Percentiles rank a stretch among this genome's conserved stretches.
Conservation (phyloP, 2,888 invertebrate species). For the Chymomyza caudatula region DNA sequence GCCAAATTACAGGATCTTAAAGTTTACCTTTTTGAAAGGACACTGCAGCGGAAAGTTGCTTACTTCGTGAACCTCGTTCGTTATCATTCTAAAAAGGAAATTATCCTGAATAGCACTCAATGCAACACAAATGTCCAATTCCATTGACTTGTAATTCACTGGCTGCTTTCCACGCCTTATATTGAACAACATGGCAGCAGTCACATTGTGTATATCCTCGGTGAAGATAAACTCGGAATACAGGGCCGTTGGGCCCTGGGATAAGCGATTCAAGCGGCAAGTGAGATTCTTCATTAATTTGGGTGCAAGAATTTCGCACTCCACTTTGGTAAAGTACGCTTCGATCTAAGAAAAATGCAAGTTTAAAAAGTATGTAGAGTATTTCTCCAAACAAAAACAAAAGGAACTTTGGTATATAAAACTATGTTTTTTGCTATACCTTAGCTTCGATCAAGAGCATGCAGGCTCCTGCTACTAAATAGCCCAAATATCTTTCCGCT, state of each 20-base stretch:
- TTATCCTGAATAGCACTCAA: conserved; percentile 7
- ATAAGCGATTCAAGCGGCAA: conserved; percentile 15
- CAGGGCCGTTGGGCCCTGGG: neutral
- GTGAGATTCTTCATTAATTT: conserved; percentile 3
- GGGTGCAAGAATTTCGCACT: conserved; percentile 20
- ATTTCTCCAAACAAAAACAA: neutral
- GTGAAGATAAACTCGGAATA: conserved; percentile 10
- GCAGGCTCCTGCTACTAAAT: neutral
- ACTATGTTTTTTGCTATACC: neutral
- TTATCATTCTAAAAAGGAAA: conserved; percentile 20
- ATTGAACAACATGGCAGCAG: neutral
- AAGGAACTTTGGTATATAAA: neutral
- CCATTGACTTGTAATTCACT: conserved; percentile 15
- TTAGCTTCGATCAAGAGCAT: neutral
- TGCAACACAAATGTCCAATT: conserved; percentile 23
- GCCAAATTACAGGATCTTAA: too few relatives aligned
- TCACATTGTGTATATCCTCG: conserved; percentile 3
- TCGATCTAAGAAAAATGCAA: conserved; percentile 1
- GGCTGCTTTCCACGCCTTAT: conserved; percentile 1
- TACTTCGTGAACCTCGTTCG: conserved; percentile 17
- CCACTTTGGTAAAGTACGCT: conserved; percentile 16
- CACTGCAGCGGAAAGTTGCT: conserved; percentile 37
- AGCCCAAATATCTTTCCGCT: neutral
- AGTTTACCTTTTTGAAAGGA: conserved; percentile 34
- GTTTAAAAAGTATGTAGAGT: too few relatives aligned